Percentiles rank a stretch among this genome's conserved stretches.
These are phyloP conservation scores for Rallus crepitans DNA, from an alignment of 2,797 vertebrate species.

Conservation along the genomic window DNA sequence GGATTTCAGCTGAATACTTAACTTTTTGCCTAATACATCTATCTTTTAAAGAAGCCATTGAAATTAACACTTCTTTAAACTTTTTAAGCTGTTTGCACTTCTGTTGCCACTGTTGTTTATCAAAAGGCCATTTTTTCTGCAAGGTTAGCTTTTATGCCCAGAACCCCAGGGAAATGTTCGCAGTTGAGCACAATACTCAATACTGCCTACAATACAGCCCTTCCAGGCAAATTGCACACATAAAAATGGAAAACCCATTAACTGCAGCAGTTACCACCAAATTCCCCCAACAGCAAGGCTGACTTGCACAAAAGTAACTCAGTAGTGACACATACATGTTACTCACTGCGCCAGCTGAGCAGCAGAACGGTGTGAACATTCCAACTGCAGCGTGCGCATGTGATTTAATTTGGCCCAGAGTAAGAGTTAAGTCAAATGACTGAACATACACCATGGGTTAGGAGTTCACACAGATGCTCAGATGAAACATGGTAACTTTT, in stretches of 20 bases:
- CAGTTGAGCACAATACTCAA: neutral
- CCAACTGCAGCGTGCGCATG: rapidly evolving
- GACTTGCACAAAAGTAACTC: neutral
- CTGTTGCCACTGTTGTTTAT: slow-evolving; percentile 17
- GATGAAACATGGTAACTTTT: neutral
- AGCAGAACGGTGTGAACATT: neutral
- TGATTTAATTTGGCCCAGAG: neutral
- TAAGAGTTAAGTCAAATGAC: neutral
- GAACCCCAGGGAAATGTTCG: neutral
- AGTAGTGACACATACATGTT: rapidly evolving
- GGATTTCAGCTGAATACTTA: neutral
- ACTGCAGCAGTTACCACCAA: neutral
- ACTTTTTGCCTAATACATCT: neutral
- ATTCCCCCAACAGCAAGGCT: neutral
- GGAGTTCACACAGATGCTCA: neutral
- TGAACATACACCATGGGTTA: neutral
- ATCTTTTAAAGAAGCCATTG: slow-evolving; percentile 32
- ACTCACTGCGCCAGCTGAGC: neutral
- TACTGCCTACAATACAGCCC: neutral
- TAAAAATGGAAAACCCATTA: neutral
- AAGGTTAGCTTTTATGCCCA: neutral
- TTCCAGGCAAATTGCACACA: neutral
- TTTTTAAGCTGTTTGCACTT: slow-evolving; percentile 22
- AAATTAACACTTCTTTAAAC: slow-evolving; percentile 54
- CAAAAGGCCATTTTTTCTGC: slow-evolving; percentile 35